These are phyloP conservation scores for Drosophila bocki DNA, from an alignment of 1,140 invertebrate genomes.

Conservation along the genomic window DNA sequence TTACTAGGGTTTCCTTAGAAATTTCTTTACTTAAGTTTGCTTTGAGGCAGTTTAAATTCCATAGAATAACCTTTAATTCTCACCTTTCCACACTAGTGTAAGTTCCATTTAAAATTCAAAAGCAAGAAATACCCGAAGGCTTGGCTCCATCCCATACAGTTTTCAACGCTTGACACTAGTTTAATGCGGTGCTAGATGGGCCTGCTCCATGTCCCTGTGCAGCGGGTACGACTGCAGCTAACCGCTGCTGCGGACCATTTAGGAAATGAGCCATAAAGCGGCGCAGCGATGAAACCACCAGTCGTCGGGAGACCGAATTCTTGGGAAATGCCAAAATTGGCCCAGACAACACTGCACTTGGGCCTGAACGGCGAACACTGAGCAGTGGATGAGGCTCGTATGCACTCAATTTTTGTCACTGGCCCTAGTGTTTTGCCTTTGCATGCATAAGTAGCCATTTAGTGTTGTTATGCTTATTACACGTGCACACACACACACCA, in stretches of 20 bases:
- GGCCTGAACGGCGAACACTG: constrained; percentile 14
- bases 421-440: constrained; percentile 57
- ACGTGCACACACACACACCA: constrained; percentile 50
- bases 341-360: constrained; percentile 69
- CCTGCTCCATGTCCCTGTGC: constrained; percentile 14
- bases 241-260: constrained; percentile 71
- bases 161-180: constrained; percentile 1
- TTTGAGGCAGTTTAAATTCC: neutral
- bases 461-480: constrained; percentile 81
- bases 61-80: neutral
- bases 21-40: neutral
- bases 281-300: constrained; percentile 28
- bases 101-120: constrained; percentile 8
- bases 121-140: neutral
- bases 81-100: neutral
- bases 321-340: constrained; percentile 58
- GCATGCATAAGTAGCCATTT: constrained; percentile 81
- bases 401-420: constrained; percentile 76
- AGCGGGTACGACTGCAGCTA: constrained; percentile 15
- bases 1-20: neutral
- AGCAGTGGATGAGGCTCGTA: constrained; percentile 51
- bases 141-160: neutral
- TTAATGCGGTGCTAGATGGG: constrained; percentile 34
- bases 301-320: constrained; percentile 33
- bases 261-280: constrained; percentile 79